These are phyloP conservation scores for Kradibia gibbosae DNA, from an alignment of 1,140 invertebrate species.

Conservation along the genomic window DNA sequence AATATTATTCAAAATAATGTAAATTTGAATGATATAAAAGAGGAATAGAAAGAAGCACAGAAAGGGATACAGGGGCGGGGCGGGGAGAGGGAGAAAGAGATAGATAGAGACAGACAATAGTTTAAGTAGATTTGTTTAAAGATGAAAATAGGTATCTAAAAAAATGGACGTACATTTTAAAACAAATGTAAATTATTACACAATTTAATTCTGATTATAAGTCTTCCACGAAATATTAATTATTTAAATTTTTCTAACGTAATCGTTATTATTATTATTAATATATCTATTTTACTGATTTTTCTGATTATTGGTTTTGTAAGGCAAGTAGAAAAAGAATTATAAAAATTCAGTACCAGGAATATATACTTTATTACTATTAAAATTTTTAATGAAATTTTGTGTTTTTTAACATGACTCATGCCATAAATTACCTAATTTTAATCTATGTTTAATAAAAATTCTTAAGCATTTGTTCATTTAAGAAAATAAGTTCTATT, in stretches of 20 bases:
- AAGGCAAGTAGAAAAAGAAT: background rate
- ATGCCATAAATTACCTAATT: background rate
- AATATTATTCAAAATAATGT: background rate
- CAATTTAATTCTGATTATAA: background rate
- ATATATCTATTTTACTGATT: background rate
- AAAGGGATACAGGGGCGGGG: background rate
- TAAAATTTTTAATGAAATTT: conserved; percentile 10
- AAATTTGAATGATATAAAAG: background rate
- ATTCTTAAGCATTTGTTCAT: background rate
- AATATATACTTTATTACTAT: conserved; percentile 19
- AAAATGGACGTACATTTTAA: no score
- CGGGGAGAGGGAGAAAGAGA: background rate
- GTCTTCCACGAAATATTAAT: background rate
- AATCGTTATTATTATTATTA: background rate
- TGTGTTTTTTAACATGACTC: background rate
- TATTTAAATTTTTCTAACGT: conserved; percentile 18
- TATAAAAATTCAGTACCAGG: background rate
- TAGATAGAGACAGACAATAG: background rate
- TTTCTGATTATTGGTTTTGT: background rate
- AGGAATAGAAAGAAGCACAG: background rate
- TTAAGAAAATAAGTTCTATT: background rate
- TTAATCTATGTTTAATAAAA: background rate
- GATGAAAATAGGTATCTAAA: no score
- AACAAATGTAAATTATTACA: background rate
- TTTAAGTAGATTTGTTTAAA: background rate